Evolutionary conservation across 2,888 invertebrate species (phyloP).

Genomic region (Neuroscelio doddi): DNA sequence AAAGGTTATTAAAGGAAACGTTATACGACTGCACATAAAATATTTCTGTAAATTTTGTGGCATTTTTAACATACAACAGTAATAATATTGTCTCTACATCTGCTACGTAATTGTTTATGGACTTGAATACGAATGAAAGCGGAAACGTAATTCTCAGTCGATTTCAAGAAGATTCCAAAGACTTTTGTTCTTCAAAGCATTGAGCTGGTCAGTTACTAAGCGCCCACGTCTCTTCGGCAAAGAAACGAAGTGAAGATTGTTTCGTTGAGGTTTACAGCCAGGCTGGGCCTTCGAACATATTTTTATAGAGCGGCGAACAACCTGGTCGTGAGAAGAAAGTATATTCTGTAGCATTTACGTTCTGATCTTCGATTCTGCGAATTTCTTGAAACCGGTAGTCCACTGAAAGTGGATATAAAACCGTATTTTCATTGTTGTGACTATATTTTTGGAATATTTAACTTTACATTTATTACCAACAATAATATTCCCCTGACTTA

Average conservation of each 20-base stretch:
- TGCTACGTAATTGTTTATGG: slow-evolving; percentile 20
- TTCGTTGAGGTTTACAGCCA: slow-evolving; percentile 46
- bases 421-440: slow-evolving; percentile 41
- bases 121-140: slow-evolving; percentile 27
- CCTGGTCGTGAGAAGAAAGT: slow-evolving; percentile 38
- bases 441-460: slow-evolving; percentile 48
- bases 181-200: slow-evolving; percentile 30
- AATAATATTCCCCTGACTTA: slow-evolving; percentile 31
- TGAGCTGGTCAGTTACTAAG: slow-evolving; percentile 45
- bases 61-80: too few species aligned
- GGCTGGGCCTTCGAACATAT: slow-evolving; percentile 60
- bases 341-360: slow-evolving; percentile 24
- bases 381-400: slow-evolving; percentile 45
- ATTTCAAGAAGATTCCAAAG: slow-evolving; percentile 21
- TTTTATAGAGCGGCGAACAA: slow-evolving; percentile 58
- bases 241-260: slow-evolving; percentile 4
- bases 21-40: too few species aligned
- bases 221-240: slow-evolving; percentile 41
- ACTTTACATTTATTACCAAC: slow-evolving; percentile 39
- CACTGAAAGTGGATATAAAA: slow-evolving; percentile 40
- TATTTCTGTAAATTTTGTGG: not conserved
- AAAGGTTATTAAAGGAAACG: too few species aligned
- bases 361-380: slow-evolving; percentile 21
- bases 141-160: slow-evolving; percentile 27
- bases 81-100: not conserved